These are phyloP conservation scores for Galendromus occidentalis DNA, from an alignment of 1,140 invertebrate species.

Conservation along the genomic window DNA sequence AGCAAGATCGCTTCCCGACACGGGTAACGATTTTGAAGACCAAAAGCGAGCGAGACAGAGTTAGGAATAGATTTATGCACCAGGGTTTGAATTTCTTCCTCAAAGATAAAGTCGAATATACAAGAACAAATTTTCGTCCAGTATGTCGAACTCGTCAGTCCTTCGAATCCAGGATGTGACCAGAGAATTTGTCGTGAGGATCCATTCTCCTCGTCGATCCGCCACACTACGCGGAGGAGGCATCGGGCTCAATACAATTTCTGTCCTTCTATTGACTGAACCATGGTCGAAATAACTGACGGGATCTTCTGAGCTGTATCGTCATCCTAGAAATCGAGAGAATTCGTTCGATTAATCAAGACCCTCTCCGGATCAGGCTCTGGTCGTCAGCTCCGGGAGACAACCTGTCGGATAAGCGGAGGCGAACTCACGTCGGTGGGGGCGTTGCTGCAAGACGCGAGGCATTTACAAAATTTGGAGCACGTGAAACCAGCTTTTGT, in stretches of 20 bases:
- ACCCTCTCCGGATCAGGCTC: background rate
- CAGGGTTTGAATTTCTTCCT: too few species aligned
- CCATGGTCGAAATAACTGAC: background rate
- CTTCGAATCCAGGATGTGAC: too few species aligned
- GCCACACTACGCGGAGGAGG: too few species aligned
- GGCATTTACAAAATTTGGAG: constrained; percentile 1
- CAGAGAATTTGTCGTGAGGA: too few species aligned
- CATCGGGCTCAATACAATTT: constrained; percentile 4
- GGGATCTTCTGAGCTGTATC: background rate
- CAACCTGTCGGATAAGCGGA: background rate
- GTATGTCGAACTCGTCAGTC: too few species aligned
- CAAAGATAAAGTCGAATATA: too few species aligned
- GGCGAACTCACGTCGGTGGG: background rate
- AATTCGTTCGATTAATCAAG: background rate
- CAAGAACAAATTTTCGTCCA: too few species aligned
- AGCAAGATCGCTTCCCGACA: too few species aligned
- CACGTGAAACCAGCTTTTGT: constrained; percentile 2
- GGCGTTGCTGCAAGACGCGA: background rate
- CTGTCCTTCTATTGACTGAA: background rate
- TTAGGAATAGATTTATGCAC: too few species aligned
- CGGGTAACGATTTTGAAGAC: too few species aligned
- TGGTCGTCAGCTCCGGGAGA: background rate
- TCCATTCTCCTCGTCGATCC: too few species aligned
- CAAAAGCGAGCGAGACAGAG: too few species aligned
- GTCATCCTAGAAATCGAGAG: background rate